A percentile compares a stretch with the other conserved stretches of the same genome.
Evolutionary conservation across 2,888 invertebrate species (phyloP).

Genomic region (Brachycybe producta): DNA sequence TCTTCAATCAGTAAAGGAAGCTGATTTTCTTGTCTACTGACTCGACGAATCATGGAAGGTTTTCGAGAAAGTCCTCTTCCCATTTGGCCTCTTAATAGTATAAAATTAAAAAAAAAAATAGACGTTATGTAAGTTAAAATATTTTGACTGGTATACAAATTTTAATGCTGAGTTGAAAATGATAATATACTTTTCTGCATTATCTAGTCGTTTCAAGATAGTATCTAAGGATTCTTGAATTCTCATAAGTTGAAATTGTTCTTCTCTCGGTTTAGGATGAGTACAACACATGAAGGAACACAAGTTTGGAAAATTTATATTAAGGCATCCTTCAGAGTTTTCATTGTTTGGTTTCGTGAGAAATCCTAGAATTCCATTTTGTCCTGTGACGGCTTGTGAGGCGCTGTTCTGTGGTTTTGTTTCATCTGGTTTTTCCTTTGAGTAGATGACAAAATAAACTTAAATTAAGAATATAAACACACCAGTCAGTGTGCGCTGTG

Average conservation of each 20-base stretch:
- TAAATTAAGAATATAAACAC: too few relatives aligned
- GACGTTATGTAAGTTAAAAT: too few relatives aligned
- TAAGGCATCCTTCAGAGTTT: slow-evolving; percentile 9
- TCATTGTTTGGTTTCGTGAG: slow-evolving; percentile 19
- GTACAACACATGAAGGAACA: slow-evolving; percentile 37
- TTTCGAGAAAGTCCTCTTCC: too few relatives aligned
- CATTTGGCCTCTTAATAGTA: too few relatives aligned
- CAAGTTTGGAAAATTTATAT: not conserved
- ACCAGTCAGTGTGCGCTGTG: too few relatives aligned
- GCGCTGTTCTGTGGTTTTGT: slow-evolving; percentile 69
- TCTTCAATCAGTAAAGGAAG: too few relatives aligned
- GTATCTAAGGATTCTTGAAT: slow-evolving; percentile 36
- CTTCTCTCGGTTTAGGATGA: slow-evolving; percentile 36
- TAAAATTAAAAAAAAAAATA: too few relatives aligned
- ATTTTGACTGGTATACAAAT: too few relatives aligned
- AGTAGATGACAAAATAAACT: slow-evolving; percentile 2
- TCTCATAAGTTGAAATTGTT: slow-evolving; percentile 36
- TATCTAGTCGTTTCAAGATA: slow-evolving; percentile 36
- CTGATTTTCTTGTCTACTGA: too few relatives aligned
- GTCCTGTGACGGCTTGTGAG: slow-evolving; percentile 50
- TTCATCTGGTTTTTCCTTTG: slow-evolving; percentile 69
- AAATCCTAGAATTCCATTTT: slow-evolving; percentile 50
- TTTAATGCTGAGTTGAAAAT: not conserved
- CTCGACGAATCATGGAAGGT: too few relatives aligned
- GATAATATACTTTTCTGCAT: slow-evolving; percentile 34